Evolutionary conservation across 2,113 vertebrate genomes (phyloP).

Genomic region (Cariama cristata): DNA sequence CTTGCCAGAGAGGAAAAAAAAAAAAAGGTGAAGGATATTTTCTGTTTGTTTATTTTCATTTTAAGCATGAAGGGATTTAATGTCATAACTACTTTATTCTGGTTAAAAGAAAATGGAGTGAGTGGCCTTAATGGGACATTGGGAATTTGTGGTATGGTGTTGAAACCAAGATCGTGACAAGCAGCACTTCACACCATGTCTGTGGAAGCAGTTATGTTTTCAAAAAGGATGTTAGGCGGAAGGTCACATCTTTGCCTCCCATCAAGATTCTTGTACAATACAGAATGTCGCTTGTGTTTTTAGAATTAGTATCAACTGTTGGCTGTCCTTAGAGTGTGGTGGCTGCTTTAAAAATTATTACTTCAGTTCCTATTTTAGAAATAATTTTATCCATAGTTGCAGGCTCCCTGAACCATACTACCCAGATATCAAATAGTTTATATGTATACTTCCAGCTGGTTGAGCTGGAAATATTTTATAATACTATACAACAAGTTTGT

Average conservation of each 20-base stretch:
- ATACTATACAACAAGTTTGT: background rate
- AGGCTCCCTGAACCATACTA: background rate
- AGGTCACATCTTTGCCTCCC: slow-evolving; percentile 24
- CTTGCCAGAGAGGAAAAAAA: background rate
- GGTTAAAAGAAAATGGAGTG: background rate
- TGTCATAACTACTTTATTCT: slow-evolving; percentile 10
- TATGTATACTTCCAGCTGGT: background rate
- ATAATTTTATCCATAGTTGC: background rate
- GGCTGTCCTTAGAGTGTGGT: background rate
- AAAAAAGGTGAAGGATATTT: background rate
- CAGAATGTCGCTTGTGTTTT: background rate
- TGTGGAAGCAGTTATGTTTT: slow-evolving; percentile 37
- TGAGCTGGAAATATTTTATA: background rate
- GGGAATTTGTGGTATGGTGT: slow-evolving; percentile 56
- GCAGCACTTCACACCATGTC: slow-evolving; percentile 40
- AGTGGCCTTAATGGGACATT: background rate
- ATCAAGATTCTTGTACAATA: slow-evolving; percentile 2
- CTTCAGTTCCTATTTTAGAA: background rate
- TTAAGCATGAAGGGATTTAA: background rate
- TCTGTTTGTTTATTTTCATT: background rate
- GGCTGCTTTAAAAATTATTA: background rate
- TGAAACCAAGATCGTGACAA: slow-evolving; percentile 50
- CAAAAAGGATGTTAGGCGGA: background rate
- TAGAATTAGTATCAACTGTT: background rate
- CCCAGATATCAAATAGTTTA: background rate